A percentile compares a stretch with the other conserved stretches of the same genome.
Conservation (phyloP, 2,888 invertebrate species). For the Trichogramma dendrolimi region DNA sequence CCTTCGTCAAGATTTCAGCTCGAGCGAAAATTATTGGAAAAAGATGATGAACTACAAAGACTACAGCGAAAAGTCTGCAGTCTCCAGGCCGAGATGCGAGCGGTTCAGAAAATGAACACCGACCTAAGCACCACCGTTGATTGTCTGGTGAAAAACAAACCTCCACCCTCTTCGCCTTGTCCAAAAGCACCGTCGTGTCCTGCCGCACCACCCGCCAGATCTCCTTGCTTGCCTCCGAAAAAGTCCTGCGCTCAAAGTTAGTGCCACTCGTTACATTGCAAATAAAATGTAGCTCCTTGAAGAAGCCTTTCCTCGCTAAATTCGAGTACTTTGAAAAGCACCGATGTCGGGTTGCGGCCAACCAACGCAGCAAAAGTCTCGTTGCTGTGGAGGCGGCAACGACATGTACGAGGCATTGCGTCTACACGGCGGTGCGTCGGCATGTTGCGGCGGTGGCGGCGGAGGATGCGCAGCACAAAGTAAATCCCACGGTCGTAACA, state of each 20-base stretch:
- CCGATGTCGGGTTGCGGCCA: background rate
- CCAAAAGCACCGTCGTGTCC: slow-evolving; percentile 18
- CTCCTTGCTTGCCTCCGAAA: background rate
- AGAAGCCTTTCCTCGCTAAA: background rate
- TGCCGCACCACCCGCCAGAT: slow-evolving; percentile 10
- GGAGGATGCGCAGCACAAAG: background rate
- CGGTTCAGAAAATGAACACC: slow-evolving; percentile 61
- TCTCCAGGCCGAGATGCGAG: slow-evolving; percentile 62
- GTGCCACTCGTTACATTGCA: background rate
- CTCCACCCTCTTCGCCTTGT: background rate
- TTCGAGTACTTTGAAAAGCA: background rate
- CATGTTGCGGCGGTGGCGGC: slow-evolving; percentile 20
- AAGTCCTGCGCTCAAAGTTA: background rate
- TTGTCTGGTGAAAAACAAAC: slow-evolving; percentile 34
- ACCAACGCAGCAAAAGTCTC: background rate
- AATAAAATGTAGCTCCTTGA: slow-evolving; percentile 14
- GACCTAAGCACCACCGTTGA: slow-evolving; percentile 57
- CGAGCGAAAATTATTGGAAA: slow-evolving; percentile 62
- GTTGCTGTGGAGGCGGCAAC: too few relatives aligned
- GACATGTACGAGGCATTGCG: slow-evolving; percentile 31
- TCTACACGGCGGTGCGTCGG: slow-evolving; percentile 41
- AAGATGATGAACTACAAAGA: slow-evolving; percentile 62
- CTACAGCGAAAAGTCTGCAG: slow-evolving; percentile 61
- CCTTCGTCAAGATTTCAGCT: slow-evolving; percentile 57
- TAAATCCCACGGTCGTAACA: background rate